Conservation (phyloP, 2,888 invertebrate species). For the Eupithecia pulchellata region DNA sequence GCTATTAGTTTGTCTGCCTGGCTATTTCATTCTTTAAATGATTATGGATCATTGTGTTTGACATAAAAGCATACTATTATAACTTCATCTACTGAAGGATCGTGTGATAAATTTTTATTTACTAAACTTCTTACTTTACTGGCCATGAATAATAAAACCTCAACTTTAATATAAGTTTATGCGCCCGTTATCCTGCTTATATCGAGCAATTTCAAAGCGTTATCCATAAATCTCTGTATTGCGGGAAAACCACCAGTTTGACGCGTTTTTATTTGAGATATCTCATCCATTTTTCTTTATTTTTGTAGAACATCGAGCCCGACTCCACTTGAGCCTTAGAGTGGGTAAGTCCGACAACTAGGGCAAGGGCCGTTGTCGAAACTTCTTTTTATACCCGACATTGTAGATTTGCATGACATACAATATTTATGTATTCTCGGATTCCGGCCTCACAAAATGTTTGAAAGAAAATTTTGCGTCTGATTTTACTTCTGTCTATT, state of each 20-base stretch:
- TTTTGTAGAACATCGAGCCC: conserved; percentile 57
- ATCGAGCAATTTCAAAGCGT: conserved; percentile 15
- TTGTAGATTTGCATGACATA: conserved; percentile 49
- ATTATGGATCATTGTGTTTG: too few relatives aligned
- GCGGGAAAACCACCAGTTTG: neutral
- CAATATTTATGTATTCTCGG: conserved; percentile 39
- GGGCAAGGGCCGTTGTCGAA: conserved; percentile 59
- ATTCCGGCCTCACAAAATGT: neutral
- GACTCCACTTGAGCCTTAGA: conserved; percentile 48
- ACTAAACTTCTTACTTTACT: neutral
- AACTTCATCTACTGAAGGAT: neutral
- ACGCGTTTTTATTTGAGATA: conserved; percentile 25
- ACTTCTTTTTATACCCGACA: conserved; percentile 52
- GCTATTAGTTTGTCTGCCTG: too few relatives aligned
- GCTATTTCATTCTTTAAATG: too few relatives aligned
- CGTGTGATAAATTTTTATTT: neutral
- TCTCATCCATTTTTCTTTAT: conserved; percentile 51
- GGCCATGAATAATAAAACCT: neutral
- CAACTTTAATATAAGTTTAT: conserved; percentile 20
- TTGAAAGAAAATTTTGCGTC: neutral
- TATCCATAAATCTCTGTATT: conserved; percentile 19
- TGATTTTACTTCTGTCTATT: neutral
- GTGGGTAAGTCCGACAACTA: conserved; percentile 55
- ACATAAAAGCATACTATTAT: too few relatives aligned
- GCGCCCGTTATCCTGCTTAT: conserved; percentile 7